phyloP scores from a whole-genome alignment of 2,797 vertebrate genomes.

The Pyrocephalus nanus region DNA sequence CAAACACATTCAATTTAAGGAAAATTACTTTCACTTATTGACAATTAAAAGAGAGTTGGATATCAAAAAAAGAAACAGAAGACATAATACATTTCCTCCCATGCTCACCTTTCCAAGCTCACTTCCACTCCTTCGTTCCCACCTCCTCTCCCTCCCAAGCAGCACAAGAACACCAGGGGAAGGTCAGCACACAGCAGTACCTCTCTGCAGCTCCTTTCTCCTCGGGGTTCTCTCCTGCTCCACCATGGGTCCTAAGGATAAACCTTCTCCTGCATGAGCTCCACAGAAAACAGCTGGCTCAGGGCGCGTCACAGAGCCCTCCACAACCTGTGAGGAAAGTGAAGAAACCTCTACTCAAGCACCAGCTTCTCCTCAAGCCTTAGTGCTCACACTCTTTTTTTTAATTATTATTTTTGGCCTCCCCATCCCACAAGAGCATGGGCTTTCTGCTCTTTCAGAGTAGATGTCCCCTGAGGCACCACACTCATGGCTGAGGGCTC shows the following conservation, averaged over 20 bases:
- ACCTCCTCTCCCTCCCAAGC: fast-evolving
- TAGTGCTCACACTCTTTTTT: fast-evolving
- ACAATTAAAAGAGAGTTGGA: background rate
- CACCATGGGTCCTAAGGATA: fast-evolving
- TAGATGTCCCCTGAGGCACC: fast-evolving
- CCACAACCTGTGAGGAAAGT: background rate
- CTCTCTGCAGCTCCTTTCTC: background rate
- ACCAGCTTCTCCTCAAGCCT: too few relatives aligned
- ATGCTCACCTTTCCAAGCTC: background rate
- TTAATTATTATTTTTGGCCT: background rate
- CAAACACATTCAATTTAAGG: background rate
- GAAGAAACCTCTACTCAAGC: background rate
- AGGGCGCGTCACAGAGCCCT: fast-evolving
- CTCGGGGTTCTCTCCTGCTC: background rate
- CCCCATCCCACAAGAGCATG: fast-evolving
- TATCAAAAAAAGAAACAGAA: background rate
- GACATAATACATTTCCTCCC: fast-evolving
- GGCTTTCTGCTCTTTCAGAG: fast-evolving
- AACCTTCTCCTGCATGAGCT: fast-evolving
- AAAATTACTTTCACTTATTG: background rate
- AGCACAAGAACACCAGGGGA: fast-evolving
- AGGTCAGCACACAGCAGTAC: background rate
- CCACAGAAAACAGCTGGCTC: fast-evolving
- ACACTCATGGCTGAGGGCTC: too few relatives aligned
- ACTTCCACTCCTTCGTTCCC: fast-evolving